Percentiles rank a stretch among this genome's conserved stretches.
These are phyloP conservation scores for Pteronotus mesoamericanus DNA, from an alignment of 2,797 vertebrate species.

Conservation along the genomic window DNA sequence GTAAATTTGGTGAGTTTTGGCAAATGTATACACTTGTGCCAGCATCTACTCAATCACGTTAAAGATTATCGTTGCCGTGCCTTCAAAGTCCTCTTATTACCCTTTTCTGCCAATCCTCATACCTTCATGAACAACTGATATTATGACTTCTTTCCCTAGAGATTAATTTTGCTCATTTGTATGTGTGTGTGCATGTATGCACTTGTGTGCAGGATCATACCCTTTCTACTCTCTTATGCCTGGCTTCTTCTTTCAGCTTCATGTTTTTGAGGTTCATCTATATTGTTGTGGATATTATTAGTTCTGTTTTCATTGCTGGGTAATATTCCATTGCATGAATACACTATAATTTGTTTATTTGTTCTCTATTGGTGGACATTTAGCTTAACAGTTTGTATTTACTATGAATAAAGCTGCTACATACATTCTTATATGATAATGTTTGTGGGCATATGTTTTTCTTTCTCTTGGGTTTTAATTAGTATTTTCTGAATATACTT, in stretches of 20 bases:
- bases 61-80: too few relatives aligned
- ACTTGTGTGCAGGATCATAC: background rate
- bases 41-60: background rate
- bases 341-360: background rate
- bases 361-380: background rate
- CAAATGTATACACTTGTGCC: background rate
- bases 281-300: background rate
- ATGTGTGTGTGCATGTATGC: background rate
- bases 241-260: background rate
- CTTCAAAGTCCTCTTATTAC: background rate
- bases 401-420: background rate
- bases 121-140: background rate
- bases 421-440: background rate
- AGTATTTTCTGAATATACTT: background rate
- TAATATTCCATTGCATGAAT: background rate
- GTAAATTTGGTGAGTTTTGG: background rate
- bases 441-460: background rate
- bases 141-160: background rate
- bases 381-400: background rate
- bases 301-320: background rate
- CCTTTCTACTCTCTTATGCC: background rate
- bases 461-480: background rate
- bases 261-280: background rate
- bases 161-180: background rate
- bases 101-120: background rate